These are phyloP conservation scores for Plebejus anna DNA, from an alignment of 2,888 invertebrate genomes.

Conservation along the genomic window DNA sequence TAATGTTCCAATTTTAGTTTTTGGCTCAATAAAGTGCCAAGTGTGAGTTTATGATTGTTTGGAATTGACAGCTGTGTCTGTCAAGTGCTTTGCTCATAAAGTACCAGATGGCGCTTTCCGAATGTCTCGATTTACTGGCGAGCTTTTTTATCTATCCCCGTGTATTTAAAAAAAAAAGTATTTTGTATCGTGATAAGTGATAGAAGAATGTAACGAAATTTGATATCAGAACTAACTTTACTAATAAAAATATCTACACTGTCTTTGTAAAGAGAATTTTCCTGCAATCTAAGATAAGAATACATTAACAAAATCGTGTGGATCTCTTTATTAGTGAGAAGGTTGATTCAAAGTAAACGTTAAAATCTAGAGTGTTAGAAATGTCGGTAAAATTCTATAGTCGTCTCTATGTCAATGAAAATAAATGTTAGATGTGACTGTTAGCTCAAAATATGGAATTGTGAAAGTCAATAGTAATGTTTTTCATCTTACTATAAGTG, in stretches of 20 bases:
- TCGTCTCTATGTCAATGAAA: constrained; percentile 9
- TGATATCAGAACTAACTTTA: not conserved
- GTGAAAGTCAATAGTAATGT: not conserved
- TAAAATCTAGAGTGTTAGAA: constrained; percentile 3
- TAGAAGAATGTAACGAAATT: not conserved
- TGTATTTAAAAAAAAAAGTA: not conserved
- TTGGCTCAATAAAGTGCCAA: constrained; percentile 13
- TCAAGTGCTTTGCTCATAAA: not conserved
- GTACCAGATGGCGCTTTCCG: not conserved
- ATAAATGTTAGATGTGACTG: not conserved
- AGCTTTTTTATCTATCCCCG: not conserved
- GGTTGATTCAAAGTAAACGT: not conserved
- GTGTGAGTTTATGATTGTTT: not conserved
- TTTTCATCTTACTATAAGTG: not conserved
- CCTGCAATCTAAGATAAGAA: not conserved
- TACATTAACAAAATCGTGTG: too few species aligned
- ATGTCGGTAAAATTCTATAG: constrained; percentile 9
- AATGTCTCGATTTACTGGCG: constrained; percentile 8
- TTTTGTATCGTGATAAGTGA: not conserved
- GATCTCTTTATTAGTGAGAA: not conserved
- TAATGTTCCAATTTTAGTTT: not conserved
- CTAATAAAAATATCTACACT: not conserved
- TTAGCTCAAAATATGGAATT: constrained; percentile 6
- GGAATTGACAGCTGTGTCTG: not conserved
- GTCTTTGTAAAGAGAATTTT: not conserved